Conservation (phyloP, 2,888 invertebrate species). For the Megalurothrips usitatus region DNA sequence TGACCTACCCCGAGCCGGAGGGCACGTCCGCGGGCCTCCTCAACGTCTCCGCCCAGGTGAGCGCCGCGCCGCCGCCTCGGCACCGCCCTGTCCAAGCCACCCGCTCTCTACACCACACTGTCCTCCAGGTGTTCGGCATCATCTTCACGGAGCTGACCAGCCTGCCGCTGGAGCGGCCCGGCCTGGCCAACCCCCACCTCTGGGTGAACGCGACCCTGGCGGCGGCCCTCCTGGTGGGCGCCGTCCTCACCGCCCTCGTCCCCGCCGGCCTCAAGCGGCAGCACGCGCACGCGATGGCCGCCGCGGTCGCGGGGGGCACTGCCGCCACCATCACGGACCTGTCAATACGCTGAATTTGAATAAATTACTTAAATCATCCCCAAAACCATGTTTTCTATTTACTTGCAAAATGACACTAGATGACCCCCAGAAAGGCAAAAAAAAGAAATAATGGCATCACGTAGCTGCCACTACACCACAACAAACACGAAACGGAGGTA, state of each 20-base stretch:
- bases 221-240: constrained; percentile 49
- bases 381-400: too few species aligned
- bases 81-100: too few species aligned
- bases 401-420: too few species aligned
- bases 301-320: too few species aligned
- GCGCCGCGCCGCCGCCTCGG: not conserved
- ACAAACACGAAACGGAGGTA: too few species aligned
- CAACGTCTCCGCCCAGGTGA: constrained; percentile 52
- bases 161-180: constrained; percentile 37
- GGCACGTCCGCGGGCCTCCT: constrained; percentile 57
- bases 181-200: constrained; percentile 43
- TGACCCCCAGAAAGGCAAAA: too few species aligned
- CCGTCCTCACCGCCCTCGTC: constrained; percentile 43
- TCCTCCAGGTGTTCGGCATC: constrained; percentile 45
- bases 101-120: not conserved
- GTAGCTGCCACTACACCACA: too few species aligned
- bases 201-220: constrained; percentile 51
- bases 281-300: not conserved
- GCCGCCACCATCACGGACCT: too few species aligned
- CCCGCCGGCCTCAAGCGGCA: not conserved
- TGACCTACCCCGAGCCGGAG: constrained; percentile 59
- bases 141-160: constrained; percentile 44
- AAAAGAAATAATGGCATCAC: too few species aligned
- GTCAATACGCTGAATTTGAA: too few species aligned
- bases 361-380: too few species aligned